A percentile compares a stretch with the other conserved stretches of the same genome.
Conservation (phyloP, 2,888 invertebrate genomes). For the Nephrotoma guestfalica region DNA sequence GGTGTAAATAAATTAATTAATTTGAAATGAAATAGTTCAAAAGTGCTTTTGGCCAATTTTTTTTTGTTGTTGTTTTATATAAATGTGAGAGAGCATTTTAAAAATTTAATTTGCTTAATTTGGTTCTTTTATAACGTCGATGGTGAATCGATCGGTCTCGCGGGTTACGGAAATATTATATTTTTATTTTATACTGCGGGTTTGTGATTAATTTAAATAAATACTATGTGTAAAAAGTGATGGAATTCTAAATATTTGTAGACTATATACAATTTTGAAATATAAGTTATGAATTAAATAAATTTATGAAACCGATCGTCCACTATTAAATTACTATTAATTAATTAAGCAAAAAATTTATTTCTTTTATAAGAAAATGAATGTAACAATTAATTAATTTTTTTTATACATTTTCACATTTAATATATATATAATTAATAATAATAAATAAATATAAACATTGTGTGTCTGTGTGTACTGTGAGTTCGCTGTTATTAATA, state of each 20-base stretch:
- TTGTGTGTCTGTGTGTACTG: not conserved
- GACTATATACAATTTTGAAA: not conserved
- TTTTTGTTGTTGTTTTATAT: not conserved
- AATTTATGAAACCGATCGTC: not conserved
- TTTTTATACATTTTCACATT: not conserved
- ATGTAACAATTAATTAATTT: not conserved
- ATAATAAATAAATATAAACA: not conserved
- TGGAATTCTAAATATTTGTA: not conserved
- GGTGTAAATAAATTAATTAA: not conserved
- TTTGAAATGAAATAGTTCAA: not conserved
- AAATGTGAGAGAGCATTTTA: not conserved
- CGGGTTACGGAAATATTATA: not conserved
- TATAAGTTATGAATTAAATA: not conserved
- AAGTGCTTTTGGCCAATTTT: not conserved
- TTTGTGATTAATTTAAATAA: not conserved
- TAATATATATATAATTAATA: not conserved
- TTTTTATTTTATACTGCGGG: not conserved
- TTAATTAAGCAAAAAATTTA: not conserved
- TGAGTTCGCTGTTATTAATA: not conserved
- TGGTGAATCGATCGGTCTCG: not conserved
- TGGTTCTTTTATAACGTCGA: not conserved
- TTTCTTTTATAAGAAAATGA: not conserved
- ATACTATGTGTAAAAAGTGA: not conserved
- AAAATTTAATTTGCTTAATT: not conserved
- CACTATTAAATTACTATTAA: not conserved